Evolutionary conservation across 2,113 vertebrate genomes (phyloP), one percentile per base, ranked within the genome.

Genomic region (Strix uralensis): DNA sequence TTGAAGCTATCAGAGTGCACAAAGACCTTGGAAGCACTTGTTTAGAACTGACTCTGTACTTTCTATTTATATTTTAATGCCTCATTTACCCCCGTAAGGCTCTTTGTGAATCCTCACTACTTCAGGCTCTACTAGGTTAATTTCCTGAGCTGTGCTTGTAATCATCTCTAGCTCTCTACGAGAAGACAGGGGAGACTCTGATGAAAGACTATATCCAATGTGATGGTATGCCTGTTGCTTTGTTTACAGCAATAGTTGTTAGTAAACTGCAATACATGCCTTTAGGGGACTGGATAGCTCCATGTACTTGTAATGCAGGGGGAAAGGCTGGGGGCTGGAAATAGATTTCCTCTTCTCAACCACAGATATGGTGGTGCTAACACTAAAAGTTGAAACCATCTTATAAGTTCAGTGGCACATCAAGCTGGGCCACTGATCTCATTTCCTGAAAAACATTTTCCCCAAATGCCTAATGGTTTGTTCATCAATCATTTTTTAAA

Each of bases 51-150:
- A 58, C 84, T 95, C 87, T 82, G 32, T 94, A 92, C 66, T 96
- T 97, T 92, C 91, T 95, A 95, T 97, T 97, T 96, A 93, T 96
- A 96, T 96, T 97, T 88, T 93, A 94, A 94, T 96, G 59, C 38
- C 81, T 94, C 34, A 27, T 95, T 96, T 97, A 97, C 61, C 81
- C 87, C 75, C 87, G n/a, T 92, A 93, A 94, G 77, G 92, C 90
- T 81, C 93, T 96, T 95, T 94, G 83, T 96, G 96, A 97, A 96
- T 97, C 97, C 80, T 57, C 1, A 8, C 86, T 93, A 88, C 91
- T 97, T 96, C 78, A 91, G 92, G 51, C 72, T 96, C 55, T 83
- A 59, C 58, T 86, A 63, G 81, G 86, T 81, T 94, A 92, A 66
- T 77, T 89, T 94, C 80, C 85, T 70, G 94, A 96, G 78, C 92